These are phyloP conservation scores for Polyploca ridens DNA, from an alignment of 2,888 invertebrate genomes.

Conservation along the genomic window DNA sequence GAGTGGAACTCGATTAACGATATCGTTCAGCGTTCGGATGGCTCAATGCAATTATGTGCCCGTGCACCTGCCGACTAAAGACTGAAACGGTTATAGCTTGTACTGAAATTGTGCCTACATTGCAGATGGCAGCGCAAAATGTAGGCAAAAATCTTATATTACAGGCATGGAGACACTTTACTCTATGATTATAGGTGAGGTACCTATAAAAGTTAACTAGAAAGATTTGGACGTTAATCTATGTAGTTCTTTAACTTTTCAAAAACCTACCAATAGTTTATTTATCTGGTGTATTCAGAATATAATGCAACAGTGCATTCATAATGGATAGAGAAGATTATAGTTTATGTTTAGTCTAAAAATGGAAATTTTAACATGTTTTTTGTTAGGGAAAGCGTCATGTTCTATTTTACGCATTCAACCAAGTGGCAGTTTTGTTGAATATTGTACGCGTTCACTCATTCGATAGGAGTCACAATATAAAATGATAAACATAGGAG, in stretches of 20 bases:
- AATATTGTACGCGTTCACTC: neutral
- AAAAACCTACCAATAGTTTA: too few species aligned
- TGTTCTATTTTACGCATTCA: neutral
- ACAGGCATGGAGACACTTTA: too few species aligned
- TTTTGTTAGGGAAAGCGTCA: neutral
- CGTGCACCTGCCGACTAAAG: constrained; percentile 43
- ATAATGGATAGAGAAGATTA: neutral
- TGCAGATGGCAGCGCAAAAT: neutral
- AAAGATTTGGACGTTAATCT: too few species aligned
- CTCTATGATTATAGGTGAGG: too few species aligned
- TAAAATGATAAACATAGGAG: neutral
- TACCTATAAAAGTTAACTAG: neutral
- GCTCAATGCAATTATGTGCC: constrained; percentile 55
- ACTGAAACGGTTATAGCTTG: neutral
- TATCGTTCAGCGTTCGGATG: constrained; percentile 44
- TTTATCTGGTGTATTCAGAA: too few species aligned
- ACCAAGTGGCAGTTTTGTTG: constrained; percentile 1
- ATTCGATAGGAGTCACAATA: neutral
- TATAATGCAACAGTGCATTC: neutral
- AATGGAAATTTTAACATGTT: neutral
- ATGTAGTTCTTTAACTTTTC: neutral
- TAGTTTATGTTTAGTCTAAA: too few species aligned
- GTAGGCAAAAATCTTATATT: neutral
- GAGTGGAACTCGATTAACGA: constrained; percentile 55
- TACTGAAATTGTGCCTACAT: neutral